Conservation (phyloP, 92 coral and sea anemone genomes). For the Nematostella vectensis region DNA sequence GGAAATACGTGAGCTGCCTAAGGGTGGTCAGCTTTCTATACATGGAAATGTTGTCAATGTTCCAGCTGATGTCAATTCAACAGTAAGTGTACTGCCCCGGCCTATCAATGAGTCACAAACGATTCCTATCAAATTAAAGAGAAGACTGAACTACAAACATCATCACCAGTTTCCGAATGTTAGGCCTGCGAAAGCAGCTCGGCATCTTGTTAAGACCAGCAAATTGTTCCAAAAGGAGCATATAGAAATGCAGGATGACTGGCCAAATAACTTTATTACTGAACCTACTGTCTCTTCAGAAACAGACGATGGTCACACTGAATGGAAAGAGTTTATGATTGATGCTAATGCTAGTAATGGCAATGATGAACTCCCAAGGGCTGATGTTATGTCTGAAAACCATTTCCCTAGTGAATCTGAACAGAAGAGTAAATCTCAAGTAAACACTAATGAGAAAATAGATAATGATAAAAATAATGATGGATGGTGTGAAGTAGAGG, state of each 20-base stretch:
- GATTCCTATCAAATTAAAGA: conserved; percentile 38
- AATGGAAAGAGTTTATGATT: conserved; percentile 28
- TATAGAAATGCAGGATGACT: conserved; percentile 48
- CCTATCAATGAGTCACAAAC: conserved; percentile 42
- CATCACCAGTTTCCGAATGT: conserved; percentile 51
- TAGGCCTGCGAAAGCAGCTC: conserved; percentile 48
- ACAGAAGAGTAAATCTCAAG: neutral
- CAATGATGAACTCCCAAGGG: neutral
- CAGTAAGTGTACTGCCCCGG: conserved; percentile 52
- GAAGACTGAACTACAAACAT: conserved; percentile 51
- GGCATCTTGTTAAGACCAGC: conserved; percentile 30
- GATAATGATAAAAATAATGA: conserved; percentile 20
- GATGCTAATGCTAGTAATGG: conserved; percentile 1
- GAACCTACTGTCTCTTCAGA: conserved; percentile 4
- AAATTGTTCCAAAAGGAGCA: conserved; percentile 43
- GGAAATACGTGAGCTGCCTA: conserved; percentile 52
- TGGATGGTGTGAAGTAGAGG: conserved; percentile 57
- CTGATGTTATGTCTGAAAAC: conserved; percentile 4
- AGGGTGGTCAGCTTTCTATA: conserved; percentile 41
- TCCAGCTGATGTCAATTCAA: conserved; percentile 55
- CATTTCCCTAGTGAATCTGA: neutral
- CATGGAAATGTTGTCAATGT: conserved; percentile 59
- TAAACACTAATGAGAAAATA: conserved; percentile 3
- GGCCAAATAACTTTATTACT: conserved; percentile 23
- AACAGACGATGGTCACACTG: conserved; percentile 9